Percentiles rank a stretch among this genome's conserved stretches.
Evolutionary conservation across 2,113 vertebrate species (phyloP).

Genomic region (Mustelus asterias): DNA sequence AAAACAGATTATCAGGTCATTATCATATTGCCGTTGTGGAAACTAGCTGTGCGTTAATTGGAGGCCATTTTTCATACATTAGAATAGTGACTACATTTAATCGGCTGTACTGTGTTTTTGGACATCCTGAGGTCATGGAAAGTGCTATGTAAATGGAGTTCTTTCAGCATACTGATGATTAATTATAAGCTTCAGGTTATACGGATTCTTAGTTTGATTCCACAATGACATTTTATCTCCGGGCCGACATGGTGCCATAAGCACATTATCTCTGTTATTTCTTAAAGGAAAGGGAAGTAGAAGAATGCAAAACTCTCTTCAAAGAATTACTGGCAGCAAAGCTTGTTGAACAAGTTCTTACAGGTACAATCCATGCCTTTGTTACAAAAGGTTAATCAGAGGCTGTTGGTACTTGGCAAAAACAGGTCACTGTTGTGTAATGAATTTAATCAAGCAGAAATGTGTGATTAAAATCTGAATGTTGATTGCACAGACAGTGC

Average conservation of each 20-base stretch:
- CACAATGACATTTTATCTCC: neutral
- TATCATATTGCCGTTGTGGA: neutral
- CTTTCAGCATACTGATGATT: neutral
- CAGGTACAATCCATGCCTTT: constrained; percentile 64
- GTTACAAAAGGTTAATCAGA: constrained; percentile 49
- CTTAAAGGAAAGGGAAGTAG: constrained; percentile 50
- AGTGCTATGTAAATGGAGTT: neutral
- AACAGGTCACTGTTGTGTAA: constrained; percentile 17
- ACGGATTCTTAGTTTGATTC: neutral
- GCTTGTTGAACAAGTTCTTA: constrained; percentile 58
- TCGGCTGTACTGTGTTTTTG: neutral
- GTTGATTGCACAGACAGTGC: neutral
- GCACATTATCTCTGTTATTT: constrained; percentile 7
- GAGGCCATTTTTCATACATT: neutral
- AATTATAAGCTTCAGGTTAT: neutral
- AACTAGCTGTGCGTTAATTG: neutral
- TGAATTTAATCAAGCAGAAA: constrained; percentile 25
- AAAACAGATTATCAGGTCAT: neutral
- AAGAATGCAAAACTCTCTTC: constrained; percentile 60
- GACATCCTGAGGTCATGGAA: neutral
- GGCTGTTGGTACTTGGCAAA: constrained; percentile 9
- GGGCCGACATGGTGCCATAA: neutral
- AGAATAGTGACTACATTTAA: neutral
- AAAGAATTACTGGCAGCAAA: constrained; percentile 63
- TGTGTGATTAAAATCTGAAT: constrained; percentile 25